Conservation (phyloP, 1,140 invertebrate species). For the Platorchestia sp. region DNA sequence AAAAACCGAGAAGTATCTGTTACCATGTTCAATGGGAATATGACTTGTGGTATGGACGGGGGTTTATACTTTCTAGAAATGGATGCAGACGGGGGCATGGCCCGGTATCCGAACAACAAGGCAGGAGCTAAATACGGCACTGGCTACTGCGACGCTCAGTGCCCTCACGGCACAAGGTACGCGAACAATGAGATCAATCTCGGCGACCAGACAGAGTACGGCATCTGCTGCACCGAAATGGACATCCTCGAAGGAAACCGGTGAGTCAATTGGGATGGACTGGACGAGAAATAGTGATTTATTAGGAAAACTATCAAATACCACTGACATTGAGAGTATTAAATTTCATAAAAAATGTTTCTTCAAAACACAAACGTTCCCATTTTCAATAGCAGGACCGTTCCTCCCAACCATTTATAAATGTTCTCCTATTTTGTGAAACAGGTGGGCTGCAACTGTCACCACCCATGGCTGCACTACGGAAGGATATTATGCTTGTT, state of each 20-base stretch:
- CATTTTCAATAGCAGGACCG: background rate
- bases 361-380: too few species aligned
- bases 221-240: conserved; percentile 45
- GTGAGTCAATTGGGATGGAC: background rate
- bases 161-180: conserved; percentile 67
- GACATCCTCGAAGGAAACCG: conserved; percentile 17
- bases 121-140: conserved; percentile 67
- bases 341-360: too few species aligned
- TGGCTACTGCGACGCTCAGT: conserved; percentile 68
- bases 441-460: conserved; percentile 62
- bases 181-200: conserved; percentile 1
- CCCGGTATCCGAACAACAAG: conserved; percentile 56
- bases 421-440: background rate
- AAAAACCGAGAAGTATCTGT: conserved; percentile 20
- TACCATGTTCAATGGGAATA: background rate
- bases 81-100: conserved; percentile 3
- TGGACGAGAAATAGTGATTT: background rate
- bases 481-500: conserved; percentile 59
- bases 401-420: background rate
- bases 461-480: conserved; percentile 65
- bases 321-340: too few species aligned
- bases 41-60: background rate
- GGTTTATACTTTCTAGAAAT: background rate
- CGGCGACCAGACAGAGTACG: background rate
- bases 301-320: too few species aligned